Percentiles rank a stretch among this genome's conserved stretches.
Evolutionary conservation across 2,888 invertebrate species (phyloP).

Genomic region (Cerceris rybyensis): DNA sequence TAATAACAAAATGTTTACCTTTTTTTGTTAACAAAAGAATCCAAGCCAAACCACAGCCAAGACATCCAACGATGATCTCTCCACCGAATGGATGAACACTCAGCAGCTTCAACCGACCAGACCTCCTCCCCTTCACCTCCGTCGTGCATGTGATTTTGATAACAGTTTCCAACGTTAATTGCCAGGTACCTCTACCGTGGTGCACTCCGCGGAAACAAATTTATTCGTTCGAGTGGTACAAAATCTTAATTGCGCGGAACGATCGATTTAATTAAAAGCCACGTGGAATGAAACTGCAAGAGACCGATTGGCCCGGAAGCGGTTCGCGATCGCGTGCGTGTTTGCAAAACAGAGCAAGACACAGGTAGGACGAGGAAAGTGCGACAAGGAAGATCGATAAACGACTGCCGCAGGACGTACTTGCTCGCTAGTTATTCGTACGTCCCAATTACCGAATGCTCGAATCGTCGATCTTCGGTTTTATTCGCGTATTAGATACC

Average conservation of each 20-base stretch:
- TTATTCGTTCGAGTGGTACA: conserved; percentile 31
- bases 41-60: too few species aligned
- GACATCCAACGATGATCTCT: too few species aligned
- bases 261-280: conserved; percentile 60
- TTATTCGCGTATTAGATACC: conserved; percentile 61
- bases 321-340: conserved; percentile 26
- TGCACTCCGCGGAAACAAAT: conserved; percentile 49
- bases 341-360: conserved; percentile 13
- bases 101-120: not conserved
- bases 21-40: too few species aligned
- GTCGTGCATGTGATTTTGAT: too few species aligned
- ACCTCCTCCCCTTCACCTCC: not conserved
- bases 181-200: conserved; percentile 3
- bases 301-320: conserved; percentile 52
- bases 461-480: conserved; percentile 65
- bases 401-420: conserved; percentile 51
- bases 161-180: conserved; percentile 17
- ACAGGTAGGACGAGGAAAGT: conserved; percentile 28
- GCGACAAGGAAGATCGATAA: conserved; percentile 56
- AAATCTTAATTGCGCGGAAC: conserved; percentile 63
- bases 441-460: conserved; percentile 70
- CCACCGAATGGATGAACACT: not conserved
- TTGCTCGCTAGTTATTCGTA: conserved; percentile 66
- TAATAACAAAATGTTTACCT: too few species aligned
- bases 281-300: conserved; percentile 5